Evolutionary conservation across 2,797 vertebrate genomes (phyloP).

Genomic region (Buphagus erythrorhynchus): DNA sequence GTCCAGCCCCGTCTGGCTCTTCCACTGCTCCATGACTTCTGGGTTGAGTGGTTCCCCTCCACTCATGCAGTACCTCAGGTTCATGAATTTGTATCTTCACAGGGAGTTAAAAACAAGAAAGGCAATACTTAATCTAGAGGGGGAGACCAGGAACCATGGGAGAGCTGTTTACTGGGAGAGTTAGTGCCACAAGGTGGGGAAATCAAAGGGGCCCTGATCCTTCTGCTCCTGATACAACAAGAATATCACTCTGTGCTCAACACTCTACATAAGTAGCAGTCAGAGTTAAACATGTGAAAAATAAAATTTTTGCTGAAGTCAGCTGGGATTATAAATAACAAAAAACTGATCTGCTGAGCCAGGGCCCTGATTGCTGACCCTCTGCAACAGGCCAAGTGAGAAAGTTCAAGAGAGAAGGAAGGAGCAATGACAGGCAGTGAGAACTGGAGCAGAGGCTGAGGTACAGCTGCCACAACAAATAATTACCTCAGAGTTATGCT

Average conservation of each 20-base stretch:
- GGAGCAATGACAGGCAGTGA: background rate
- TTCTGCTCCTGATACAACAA: background rate
- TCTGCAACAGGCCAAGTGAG: background rate
- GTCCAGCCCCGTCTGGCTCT: conserved; percentile 77
- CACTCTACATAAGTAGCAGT: background rate
- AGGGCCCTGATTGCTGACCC: background rate
- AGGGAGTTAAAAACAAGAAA: background rate
- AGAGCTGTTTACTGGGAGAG: background rate
- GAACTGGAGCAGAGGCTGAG: background rate
- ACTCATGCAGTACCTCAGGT: conserved; percentile 76
- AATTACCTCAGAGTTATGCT: background rate
- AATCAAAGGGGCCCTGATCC: background rate
- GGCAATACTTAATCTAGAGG: background rate
- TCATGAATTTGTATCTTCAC: conserved; percentile 81
- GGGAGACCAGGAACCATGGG: background rate
- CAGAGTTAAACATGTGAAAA: background rate
- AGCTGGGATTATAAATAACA: background rate
- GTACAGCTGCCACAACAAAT: background rate
- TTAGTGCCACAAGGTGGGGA: background rate
- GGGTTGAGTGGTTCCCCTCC: conserved; percentile 84
- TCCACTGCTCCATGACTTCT: conserved; percentile 83
- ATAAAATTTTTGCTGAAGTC: background rate
- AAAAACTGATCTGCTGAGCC: background rate
- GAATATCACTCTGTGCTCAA: background rate
- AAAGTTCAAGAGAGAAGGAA: background rate